Evolutionary conservation across 2,888 invertebrate species (phyloP), one percentile per base, ranked within the genome.

Genomic region (Drosophila imparisetae): DNA sequence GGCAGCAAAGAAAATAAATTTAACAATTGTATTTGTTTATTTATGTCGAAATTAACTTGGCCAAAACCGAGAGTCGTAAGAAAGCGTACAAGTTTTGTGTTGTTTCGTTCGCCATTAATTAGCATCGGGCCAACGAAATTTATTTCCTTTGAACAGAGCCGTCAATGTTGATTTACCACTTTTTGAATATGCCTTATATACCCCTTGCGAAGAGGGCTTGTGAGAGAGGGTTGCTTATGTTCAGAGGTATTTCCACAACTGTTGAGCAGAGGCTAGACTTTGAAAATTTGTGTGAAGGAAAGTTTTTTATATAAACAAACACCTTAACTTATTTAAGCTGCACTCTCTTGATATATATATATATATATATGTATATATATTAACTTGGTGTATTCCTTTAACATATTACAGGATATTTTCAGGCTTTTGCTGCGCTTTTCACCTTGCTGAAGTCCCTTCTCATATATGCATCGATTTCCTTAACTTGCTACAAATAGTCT

Each of bases 11-110:
- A 38, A 53, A 38, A 50, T 52, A n/a, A n/a, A 66, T 77, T 80
- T 60, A 72, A 63, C 74, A 65, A 48, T 66, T 61, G 63, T 66
- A 59, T 73, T 81, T 81, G 79, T 78, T 78, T 80, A 45, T 68
- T 81, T 74, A 71, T 70, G 70, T 74, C 42, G 61, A 70, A 78
- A 78, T 77, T 69, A 69, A 81, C 72, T 77, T 81, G 61, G 53
- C 53, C 60, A 27, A 48, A 60, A 55, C 29, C 49, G 45, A 52
- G 45, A 52, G 27, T 40, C 24, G 27, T 15, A 6, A 4, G 8
- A 45, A 40, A 36, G n/a, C n/a, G n/a, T 24, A 49, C 34, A 30
- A 30, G 2, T 50, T 27, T 45, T 38, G 21, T 72, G 42, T 49
- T 48, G 65, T 55, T 27, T 45, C 45, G 15, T n/a, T 60, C 53